Percentiles rank a stretch among this genome's conserved stretches.
Evolutionary conservation across 35 echinoderm and acorn worm genomes (phyloP).

Genomic region (Ptychodera flava): DNA sequence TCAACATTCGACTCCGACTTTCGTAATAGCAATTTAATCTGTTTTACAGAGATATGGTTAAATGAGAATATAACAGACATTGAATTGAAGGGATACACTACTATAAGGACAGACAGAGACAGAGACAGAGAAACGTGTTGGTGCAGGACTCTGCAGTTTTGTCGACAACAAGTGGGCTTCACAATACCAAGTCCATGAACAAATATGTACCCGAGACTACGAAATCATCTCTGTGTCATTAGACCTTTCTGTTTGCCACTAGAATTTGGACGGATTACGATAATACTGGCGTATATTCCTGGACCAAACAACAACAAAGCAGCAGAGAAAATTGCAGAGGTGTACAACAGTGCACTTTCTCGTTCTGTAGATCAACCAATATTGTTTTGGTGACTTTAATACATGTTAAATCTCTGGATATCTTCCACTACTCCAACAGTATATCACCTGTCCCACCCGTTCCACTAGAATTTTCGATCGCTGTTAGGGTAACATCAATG

Average conservation of each 20-base stretch:
- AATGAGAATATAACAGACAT: background rate
- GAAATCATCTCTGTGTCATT: background rate
- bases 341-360: too few species aligned
- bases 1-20: background rate
- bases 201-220: background rate
- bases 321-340: too few species aligned
- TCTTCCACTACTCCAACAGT: background rate
- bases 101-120: background rate
- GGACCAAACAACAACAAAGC: too few species aligned
- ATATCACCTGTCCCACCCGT: background rate
- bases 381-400: background rate
- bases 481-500: background rate
- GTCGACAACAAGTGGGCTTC: background rate
- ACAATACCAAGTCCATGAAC: background rate
- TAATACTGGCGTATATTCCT: too few species aligned
- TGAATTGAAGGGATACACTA: background rate
- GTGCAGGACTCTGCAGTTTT: background rate
- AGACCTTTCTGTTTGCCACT: too few species aligned
- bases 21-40: background rate
- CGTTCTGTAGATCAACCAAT: too few species aligned
- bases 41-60: background rate
- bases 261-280: too few species aligned
- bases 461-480: background rate
- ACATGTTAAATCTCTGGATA: background rate
- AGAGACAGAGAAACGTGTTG: background rate